phyloP scores from a whole-genome alignment of 2,888 invertebrate species.

The Tholera decimalis region DNA sequence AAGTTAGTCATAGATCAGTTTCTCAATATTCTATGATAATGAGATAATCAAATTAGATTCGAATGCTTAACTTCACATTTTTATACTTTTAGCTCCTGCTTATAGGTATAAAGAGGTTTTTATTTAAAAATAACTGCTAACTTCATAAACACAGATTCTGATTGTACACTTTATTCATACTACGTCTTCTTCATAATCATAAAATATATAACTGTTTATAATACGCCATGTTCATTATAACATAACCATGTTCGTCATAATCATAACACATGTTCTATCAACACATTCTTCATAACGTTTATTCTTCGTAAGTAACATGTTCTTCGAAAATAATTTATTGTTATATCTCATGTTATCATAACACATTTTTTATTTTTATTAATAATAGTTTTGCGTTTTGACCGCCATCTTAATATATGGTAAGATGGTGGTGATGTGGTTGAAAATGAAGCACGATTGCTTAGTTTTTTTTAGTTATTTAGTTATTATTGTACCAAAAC shows the following conservation, averaged over 20 bases:
- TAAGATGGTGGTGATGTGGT: too few species aligned
- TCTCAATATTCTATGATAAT: not conserved
- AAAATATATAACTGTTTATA: not conserved
- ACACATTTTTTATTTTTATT: too few species aligned
- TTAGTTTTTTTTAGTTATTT: not conserved
- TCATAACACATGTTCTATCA: not conserved
- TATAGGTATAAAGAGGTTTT: not conserved
- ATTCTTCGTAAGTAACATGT: not conserved
- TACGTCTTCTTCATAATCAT: not conserved
- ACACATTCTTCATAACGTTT: not conserved
- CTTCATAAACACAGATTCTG: too few species aligned
- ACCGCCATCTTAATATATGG: too few species aligned
- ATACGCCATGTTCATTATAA: slow-evolving; percentile 3
- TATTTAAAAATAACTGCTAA: too few species aligned
- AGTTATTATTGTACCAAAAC: not conserved
- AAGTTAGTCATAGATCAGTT: not conserved
- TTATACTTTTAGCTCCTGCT: not conserved
- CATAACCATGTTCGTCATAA: not conserved
- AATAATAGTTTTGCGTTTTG: too few species aligned
- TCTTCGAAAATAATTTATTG: not conserved
- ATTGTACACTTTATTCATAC: not conserved
- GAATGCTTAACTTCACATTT: not conserved
- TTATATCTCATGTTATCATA: not conserved
- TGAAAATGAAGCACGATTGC: not conserved
- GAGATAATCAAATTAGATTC: not conserved